Evolutionary conservation across 2,797 vertebrate species (phyloP), one percentile per base, ranked within the genome.

Genomic region (Graptemys geographica): DNA sequence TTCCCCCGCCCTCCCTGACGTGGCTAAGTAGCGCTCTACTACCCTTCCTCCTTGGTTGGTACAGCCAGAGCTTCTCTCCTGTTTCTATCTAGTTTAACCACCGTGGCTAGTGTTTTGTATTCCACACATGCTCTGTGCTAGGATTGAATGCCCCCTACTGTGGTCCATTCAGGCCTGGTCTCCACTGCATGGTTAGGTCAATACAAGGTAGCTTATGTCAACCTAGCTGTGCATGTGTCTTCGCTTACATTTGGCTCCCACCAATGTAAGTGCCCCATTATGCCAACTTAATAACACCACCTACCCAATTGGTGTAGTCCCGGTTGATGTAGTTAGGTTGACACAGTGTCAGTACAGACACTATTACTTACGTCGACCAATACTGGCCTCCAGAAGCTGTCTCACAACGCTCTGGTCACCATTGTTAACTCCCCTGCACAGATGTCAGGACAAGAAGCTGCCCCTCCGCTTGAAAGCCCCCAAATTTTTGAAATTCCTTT

Each of bases 111-210:
- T 81, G 41, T 13, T 37, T 47, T 49, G 47, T 19, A 53, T 21
- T 57, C 31, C 16, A 33, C 16, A 28, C 28, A 62, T 76, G 51
- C 44, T 65, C 86, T 92, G 62, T 18, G 15, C 9, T 5, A 53
- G 21, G 10, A 3, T 12, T 31, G 23, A 47, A 62, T 0, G 0
- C 1, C 47, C 23, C 28, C 47, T 84, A 79, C 41, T 52, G 13
- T 1, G 1, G 82, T 13, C n/a, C 2, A 1, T 1, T 0, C 15
- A 31, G 31, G 59, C 3, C 15, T 33, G 13, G 12, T 33, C 59
- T 62, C 31, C 31, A 33, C 59, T 16, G n/a, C 7, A 19, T 37
- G 33, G 18, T 69, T 18, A 37, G 33, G 18, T 65, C 33, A n/a
- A 65, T n/a, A 33, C 8, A 21, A 65, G 16, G 8, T n/a, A 65